Evolutionary conservation across 2,888 invertebrate species (phyloP).

Genomic region (Drosophila mimetica): DNA sequence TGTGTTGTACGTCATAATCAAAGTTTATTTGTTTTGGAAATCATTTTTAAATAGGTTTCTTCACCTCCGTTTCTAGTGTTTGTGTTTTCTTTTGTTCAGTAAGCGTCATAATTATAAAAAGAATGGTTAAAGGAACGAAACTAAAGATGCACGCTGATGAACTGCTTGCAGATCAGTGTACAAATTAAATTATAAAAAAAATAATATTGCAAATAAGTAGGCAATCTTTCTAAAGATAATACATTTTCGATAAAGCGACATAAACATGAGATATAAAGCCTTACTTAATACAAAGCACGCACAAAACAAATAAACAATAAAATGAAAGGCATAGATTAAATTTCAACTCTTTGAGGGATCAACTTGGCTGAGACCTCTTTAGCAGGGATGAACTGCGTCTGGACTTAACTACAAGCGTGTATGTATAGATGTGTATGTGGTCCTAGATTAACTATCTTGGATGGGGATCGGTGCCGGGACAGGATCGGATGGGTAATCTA

Average conservation of each 20-base stretch:
- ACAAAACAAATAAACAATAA: conserved; percentile 49
- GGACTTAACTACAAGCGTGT: conserved; percentile 48
- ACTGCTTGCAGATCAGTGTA: conserved; percentile 34
- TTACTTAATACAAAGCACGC: conserved; percentile 46
- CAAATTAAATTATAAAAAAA: conserved; percentile 21
- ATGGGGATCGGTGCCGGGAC: conserved; percentile 5
- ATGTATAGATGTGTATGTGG: conserved; percentile 19
- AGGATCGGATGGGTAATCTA: background rate
- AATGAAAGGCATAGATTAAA: conserved; percentile 29
- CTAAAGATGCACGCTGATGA: conserved; percentile 28
- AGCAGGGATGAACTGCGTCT: conserved; percentile 24
- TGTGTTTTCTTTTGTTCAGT: conserved; percentile 4
- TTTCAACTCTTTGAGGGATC: conserved; percentile 52
- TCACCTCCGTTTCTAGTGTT: conserved; percentile 44
- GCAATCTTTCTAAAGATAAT: conserved; percentile 31
- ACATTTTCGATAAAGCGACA: conserved; percentile 50
- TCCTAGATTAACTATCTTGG: conserved; percentile 18
- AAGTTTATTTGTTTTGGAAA: conserved; percentile 48
- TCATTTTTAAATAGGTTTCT: conserved; percentile 52
- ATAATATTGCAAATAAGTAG: conserved; percentile 14
- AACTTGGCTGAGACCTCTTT: conserved; percentile 31
- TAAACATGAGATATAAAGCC: conserved; percentile 55
- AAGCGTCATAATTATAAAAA: conserved; percentile 44
- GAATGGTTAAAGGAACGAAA: conserved; percentile 40
- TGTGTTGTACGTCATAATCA: conserved; percentile 44